A percentile compares a stretch with the other conserved stretches of the same genome.
phyloP scores from a whole-genome alignment of 2,113 vertebrate genomes.

The Ovis canadensis region DNA sequence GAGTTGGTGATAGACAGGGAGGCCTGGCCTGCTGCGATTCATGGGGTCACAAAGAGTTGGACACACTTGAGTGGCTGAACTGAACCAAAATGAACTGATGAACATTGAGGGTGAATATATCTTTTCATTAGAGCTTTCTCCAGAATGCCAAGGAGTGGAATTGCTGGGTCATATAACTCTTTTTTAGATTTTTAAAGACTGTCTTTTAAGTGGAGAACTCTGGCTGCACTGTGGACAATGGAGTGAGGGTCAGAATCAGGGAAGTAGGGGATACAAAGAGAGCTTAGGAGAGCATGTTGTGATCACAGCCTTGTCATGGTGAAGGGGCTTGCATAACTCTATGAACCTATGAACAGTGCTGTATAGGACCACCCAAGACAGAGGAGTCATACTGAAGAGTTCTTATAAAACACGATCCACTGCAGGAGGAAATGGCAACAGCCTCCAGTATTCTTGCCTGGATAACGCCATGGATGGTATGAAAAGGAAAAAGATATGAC shows the following conservation, averaged over 20 bases:
- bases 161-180: neutral
- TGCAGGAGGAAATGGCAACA: neutral
- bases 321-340: neutral
- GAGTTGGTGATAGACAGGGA: too few relatives aligned
- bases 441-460: neutral
- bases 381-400: neutral
- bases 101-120: neutral
- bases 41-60: too few relatives aligned
- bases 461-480: neutral
- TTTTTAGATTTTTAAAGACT: neutral
- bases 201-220: neutral
- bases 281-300: neutral
- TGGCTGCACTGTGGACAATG: neutral
- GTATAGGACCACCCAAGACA: neutral
- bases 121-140: neutral
- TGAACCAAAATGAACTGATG: too few relatives aligned
- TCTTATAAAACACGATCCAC: neutral
- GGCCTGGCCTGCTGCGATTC: too few relatives aligned
- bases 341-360: neutral
- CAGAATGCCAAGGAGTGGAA: neutral
- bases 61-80: too few relatives aligned
- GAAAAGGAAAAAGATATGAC: neutral
- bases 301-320: neutral
- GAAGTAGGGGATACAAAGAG: rapidly evolving
- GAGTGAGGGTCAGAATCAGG: neutral